Conservation (phyloP, 2,113 vertebrate species). For the Ranitomeya variabilis region DNA sequence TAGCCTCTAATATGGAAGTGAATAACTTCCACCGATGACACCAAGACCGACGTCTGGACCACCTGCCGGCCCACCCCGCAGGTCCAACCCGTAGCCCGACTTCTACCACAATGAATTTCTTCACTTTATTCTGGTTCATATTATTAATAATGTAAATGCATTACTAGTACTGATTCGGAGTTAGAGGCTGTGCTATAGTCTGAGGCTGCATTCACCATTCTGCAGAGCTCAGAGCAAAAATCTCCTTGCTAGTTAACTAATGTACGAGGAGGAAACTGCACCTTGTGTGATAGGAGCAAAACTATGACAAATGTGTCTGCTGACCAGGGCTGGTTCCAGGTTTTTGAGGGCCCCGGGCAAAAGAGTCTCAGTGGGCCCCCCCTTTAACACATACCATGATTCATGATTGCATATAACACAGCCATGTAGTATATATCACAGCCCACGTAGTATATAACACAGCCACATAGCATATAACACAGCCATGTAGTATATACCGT, state of each 20-base stretch:
- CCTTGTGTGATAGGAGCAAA: too few relatives aligned
- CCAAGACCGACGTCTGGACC: neutral
- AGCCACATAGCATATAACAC: too few relatives aligned
- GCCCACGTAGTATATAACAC: too few relatives aligned
- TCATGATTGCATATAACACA: too few relatives aligned
- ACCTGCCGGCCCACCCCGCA: neutral
- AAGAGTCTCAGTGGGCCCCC: too few relatives aligned
- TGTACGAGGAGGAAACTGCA: too few relatives aligned
- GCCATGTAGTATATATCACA: too few relatives aligned
- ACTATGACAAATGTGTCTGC: too few relatives aligned
- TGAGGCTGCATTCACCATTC: neutral
- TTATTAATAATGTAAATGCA: neutral
- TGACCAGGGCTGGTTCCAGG: too few relatives aligned
- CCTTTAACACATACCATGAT: too few relatives aligned
- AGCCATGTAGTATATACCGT: too few relatives aligned
- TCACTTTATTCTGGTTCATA: neutral
- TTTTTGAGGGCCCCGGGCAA: too few relatives aligned
- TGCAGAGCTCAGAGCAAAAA: neutral
- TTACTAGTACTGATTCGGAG: neutral
- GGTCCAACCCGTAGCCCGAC: neutral
- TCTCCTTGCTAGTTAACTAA: neutral
- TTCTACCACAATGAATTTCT: neutral
- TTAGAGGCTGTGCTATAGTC: neutral
- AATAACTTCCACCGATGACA: constrained; percentile 5
- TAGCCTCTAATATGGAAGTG: constrained; percentile 31